Evolutionary conservation across 1,140 invertebrate species (phyloP).

Genomic region (Diprion similis): DNA sequence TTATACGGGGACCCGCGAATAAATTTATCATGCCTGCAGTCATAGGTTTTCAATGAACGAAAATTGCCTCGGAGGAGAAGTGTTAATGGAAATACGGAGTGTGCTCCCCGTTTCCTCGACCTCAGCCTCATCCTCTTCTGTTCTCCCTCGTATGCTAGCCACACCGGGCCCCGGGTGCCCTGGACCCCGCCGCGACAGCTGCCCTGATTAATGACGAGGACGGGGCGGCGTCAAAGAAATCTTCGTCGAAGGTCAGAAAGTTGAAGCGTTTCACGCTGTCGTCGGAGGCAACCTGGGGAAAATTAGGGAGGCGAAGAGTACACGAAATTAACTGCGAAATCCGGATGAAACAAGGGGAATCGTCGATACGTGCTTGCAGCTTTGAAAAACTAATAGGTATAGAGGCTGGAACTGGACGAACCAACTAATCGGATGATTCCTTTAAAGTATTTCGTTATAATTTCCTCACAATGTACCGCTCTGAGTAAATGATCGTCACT

Average conservation of each 20-base stretch:
- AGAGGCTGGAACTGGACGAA: too few relatives aligned
- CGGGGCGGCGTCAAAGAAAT: conserved; percentile 3
- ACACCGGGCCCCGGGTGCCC: neutral
- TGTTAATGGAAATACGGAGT: conserved; percentile 7
- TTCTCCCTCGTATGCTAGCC: neutral
- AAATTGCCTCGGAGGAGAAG: neutral
- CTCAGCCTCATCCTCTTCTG: neutral
- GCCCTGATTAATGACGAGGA: neutral
- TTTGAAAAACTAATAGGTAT: too few relatives aligned
- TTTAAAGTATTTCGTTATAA: too few relatives aligned
- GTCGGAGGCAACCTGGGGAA: neutral
- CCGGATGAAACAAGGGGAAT: too few relatives aligned
- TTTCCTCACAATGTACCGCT: too few relatives aligned
- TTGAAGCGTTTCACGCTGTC: conserved; percentile 4
- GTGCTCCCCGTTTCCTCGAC: neutral
- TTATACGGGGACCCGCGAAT: neutral
- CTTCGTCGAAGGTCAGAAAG: neutral
- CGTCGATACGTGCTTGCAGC: too few relatives aligned
- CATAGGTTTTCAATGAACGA: neutral
- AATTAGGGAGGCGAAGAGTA: neutral
- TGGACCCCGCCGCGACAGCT: conserved; percentile 1
- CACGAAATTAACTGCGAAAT: too few relatives aligned
- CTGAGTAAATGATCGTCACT: too few relatives aligned
- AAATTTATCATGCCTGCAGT: neutral
- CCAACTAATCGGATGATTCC: too few relatives aligned